phyloP scores from a whole-genome alignment of 2,797 vertebrate species.

The Rhinella marina region DNA sequence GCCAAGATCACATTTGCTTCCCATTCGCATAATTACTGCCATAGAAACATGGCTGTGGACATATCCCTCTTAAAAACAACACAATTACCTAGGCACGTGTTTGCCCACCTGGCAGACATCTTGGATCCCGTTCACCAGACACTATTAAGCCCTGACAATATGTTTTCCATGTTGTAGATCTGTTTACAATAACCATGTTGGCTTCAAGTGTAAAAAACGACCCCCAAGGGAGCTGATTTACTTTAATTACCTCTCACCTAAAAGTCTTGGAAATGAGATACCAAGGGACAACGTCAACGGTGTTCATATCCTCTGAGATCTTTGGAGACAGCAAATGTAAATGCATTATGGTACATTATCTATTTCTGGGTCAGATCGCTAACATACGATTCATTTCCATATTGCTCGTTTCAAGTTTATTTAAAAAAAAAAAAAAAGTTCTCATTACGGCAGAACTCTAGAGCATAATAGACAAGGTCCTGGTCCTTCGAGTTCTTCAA shows the following conservation, averaged over 20 bases:
- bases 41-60: background rate
- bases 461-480: constrained; percentile 17
- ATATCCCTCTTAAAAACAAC: background rate
- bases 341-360: background rate
- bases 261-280: constrained; percentile 41
- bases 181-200: constrained; percentile 41
- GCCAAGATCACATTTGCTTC: background rate
- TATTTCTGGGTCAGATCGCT: background rate
- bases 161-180: constrained; percentile 47
- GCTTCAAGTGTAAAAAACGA: constrained; percentile 21
- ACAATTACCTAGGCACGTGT: constrained; percentile 3
- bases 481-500: constrained; percentile 8
- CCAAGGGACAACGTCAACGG: constrained; percentile 6
- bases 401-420: constrained; percentile 10
- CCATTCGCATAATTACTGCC: constrained; percentile 19
- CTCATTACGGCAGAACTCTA: background rate
- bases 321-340: background rate
- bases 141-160: constrained; percentile 33
- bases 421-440: background rate
- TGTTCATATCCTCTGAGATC: background rate
- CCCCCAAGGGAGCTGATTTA: constrained; percentile 38
- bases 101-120: constrained; percentile 5
- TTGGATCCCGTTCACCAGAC: background rate
- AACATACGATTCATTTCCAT: constrained; percentile 16
- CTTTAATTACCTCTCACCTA: constrained; percentile 54